Evolutionary conservation across 1,140 invertebrate genomes (phyloP).

Genomic region (Apis cerana): DNA sequence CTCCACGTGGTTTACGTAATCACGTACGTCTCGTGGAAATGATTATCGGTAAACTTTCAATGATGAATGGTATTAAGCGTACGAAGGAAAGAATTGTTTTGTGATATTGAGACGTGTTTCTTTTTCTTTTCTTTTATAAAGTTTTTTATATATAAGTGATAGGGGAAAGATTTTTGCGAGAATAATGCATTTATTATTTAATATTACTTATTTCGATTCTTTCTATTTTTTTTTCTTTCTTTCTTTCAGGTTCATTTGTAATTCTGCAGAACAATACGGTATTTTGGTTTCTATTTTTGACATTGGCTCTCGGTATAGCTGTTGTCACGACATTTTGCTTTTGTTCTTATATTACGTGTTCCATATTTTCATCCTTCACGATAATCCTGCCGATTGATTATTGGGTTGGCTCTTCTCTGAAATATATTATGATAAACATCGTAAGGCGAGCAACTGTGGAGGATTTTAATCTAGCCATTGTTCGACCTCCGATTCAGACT

Average conservation of each 20-base stretch:
- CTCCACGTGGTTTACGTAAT: neutral
- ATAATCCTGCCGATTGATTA: constrained; percentile 84
- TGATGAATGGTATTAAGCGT: neutral
- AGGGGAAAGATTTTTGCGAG: neutral
- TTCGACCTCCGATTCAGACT: constrained; percentile 84
- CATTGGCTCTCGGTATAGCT: constrained; percentile 79
- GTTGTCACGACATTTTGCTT: constrained; percentile 71
- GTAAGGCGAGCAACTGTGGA: constrained; percentile 83
- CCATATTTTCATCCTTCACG: constrained; percentile 85
- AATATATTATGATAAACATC: constrained; percentile 87
- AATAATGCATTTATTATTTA: neutral
- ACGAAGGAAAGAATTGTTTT: neutral
- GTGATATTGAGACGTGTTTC: neutral
- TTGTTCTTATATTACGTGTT: constrained; percentile 67
- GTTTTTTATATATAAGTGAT: neutral
- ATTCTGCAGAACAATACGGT: constrained; percentile 81
- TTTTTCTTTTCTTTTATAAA: neutral
- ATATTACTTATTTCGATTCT: neutral
- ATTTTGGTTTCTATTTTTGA: constrained; percentile 84
- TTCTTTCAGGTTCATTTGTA: constrained; percentile 12
- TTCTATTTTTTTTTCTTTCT: neutral
- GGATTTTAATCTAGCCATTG: constrained; percentile 83
- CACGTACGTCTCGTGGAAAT: neutral
- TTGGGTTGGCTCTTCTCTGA: constrained; percentile 84
- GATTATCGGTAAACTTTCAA: neutral